Percentiles rank a stretch among this genome's conserved stretches.
Conservation (phyloP, 2,113 vertebrate genomes). For the Gadus chalcogrammus region DNA sequence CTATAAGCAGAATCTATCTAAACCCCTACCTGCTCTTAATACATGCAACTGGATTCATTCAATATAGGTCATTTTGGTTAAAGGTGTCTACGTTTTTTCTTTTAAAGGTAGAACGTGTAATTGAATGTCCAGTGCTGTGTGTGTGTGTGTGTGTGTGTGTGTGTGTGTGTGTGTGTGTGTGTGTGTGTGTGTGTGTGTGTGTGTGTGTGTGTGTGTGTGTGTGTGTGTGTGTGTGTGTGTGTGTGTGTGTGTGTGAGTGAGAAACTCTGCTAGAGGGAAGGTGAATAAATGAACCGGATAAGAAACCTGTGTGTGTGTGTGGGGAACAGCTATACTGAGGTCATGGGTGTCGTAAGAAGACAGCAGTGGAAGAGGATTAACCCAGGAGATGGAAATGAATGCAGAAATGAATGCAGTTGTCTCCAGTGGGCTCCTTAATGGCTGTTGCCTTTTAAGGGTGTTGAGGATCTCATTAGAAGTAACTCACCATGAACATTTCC, state of each 20-base stretch:
- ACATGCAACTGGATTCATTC: too few relatives aligned
- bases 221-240: not conserved
- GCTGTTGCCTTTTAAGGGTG: slow-evolving; percentile 6
- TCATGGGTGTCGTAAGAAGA: too few relatives aligned
- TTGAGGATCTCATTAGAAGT: too few relatives aligned
- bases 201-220: not conserved
- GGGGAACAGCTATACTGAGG: slow-evolving; percentile 14
- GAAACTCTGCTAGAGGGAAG: too few relatives aligned
- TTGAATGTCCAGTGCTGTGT: not conserved
- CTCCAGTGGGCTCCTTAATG: slow-evolving; percentile 40
- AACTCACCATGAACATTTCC: not conserved
- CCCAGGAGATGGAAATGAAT: slow-evolving; percentile 42
- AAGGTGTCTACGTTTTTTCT: too few relatives aligned
- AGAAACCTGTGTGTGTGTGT: not conserved
- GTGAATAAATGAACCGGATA: too few relatives aligned
- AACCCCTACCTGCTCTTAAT: too few relatives aligned
- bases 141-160: not conserved
- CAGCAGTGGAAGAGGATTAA: too few relatives aligned
- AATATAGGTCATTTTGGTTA: too few relatives aligned
- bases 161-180: not conserved
- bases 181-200: not conserved
- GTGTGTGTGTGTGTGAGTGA: not conserved
- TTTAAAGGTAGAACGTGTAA: too few relatives aligned
- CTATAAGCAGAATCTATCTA: too few relatives aligned
- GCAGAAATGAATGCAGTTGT: slow-evolving; percentile 26